Percentiles rank a stretch among this genome's conserved stretches.
These are phyloP conservation scores for Hydrophis major DNA, from an alignment of 2,797 vertebrate species.

Conservation along the genomic window DNA sequence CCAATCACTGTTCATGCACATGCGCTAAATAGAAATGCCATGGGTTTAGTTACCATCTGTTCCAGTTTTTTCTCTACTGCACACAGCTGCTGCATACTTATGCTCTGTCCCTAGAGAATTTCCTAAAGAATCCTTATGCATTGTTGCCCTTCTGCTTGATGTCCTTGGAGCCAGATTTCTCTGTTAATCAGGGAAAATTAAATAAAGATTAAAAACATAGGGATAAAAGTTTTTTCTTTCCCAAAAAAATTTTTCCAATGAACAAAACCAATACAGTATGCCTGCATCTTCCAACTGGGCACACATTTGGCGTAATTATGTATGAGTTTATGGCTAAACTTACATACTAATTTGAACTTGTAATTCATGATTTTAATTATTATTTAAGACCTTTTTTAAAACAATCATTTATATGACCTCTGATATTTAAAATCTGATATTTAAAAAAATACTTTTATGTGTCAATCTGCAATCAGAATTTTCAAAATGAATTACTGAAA, in stretches of 20 bases:
- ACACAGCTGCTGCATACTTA: not conserved
- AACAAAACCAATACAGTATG: not conserved
- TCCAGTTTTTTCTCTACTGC: not conserved
- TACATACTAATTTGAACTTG: not conserved
- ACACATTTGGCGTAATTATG: not conserved
- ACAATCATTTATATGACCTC: not conserved
- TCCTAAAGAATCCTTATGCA: not conserved
- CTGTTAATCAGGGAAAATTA: not conserved
- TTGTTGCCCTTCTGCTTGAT: not conserved
- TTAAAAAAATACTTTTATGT: not conserved
- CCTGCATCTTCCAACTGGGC: not conserved
- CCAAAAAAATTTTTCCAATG: not conserved
- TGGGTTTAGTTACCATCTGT: not conserved
- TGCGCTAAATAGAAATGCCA: not conserved
- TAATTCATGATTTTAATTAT: not conserved
- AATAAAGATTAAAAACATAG: not conserved
- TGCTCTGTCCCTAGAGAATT: not conserved
- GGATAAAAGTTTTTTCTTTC: not conserved
- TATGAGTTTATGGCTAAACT: not conserved
- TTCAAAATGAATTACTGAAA: not conserved
- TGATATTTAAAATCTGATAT: not conserved
- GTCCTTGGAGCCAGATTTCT: not conserved
- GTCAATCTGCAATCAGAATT: not conserved
- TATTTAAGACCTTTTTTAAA: not conserved
- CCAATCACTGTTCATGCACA: not conserved